Evolutionary conservation across 1,140 invertebrate species (phyloP).

Genomic region (Drosophila jambulina): DNA sequence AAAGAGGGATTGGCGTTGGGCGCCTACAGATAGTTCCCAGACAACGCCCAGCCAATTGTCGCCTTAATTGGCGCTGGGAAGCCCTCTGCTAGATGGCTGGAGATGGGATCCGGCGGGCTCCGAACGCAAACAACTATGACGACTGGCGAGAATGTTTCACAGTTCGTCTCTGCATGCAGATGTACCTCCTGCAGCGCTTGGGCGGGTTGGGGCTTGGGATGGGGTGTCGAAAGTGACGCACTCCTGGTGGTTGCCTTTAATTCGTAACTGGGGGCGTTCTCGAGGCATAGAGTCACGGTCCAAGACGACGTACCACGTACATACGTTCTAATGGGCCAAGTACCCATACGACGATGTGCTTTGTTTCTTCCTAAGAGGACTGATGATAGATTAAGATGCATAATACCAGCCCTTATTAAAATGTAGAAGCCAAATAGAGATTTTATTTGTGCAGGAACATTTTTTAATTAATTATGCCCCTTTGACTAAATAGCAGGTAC

Average conservation of each 20-base stretch:
- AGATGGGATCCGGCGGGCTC: not conserved
- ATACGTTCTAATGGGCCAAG: not conserved
- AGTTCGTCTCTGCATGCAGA: constrained; percentile 53
- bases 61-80: constrained; percentile 60
- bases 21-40: constrained; percentile 2
- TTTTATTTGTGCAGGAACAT: constrained; percentile 18
- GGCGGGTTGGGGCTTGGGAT: not conserved
- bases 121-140: constrained; percentile 16
- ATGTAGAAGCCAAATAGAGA: not conserved
- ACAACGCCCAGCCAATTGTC: constrained; percentile 39
- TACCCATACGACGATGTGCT: not conserved
- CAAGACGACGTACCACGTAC: not conserved
- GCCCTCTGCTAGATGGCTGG: constrained; percentile 13
- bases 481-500: not conserved
- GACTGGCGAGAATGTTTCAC: constrained; percentile 19
- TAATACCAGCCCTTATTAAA: too few species aligned
- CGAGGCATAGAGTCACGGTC: constrained; percentile 1
- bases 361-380: not conserved
- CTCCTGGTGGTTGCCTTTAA: constrained; percentile 53
- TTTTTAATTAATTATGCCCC: constrained; percentile 18
- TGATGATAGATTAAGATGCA: not conserved
- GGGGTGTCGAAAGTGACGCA: constrained; percentile 8
- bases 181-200: constrained; percentile 67
- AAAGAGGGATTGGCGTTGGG: not conserved
- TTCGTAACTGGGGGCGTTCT: not conserved